Evolutionary conservation across 30 jellyfish, hydroid and myxozoan genomes (phyloP).

Genomic region (Chrysaora quinquecirrha): DNA sequence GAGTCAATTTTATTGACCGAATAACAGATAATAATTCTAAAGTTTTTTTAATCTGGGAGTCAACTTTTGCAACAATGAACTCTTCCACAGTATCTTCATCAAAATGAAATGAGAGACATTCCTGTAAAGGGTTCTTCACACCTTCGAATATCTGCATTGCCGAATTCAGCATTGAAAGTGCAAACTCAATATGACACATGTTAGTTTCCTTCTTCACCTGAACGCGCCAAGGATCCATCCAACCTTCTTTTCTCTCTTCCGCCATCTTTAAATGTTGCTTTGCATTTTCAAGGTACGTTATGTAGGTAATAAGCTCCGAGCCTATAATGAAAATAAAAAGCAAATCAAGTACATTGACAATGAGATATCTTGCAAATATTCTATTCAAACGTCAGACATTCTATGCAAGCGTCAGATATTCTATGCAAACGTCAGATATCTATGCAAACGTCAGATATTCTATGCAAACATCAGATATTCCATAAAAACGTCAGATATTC

Average conservation of each 20-base stretch:
- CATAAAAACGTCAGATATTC: too few relatives aligned
- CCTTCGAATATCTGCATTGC: conserved; percentile 76
- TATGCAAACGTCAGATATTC: too few relatives aligned
- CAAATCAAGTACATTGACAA: too few relatives aligned
- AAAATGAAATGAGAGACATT: conserved; percentile 85
- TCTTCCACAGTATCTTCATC: conserved; percentile 95
- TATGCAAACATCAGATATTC: too few relatives aligned
- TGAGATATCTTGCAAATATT: too few relatives aligned
- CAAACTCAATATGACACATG: conserved; percentile 81
- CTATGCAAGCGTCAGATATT: too few relatives aligned
- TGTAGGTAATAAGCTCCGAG: conserved; percentile 78
- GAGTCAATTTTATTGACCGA: conserved; percentile 43
- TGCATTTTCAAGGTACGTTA: conserved; percentile 80
- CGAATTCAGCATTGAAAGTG: conserved; percentile 61
- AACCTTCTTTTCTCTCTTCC: conserved; percentile 87
- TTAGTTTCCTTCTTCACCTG: conserved; percentile 75
- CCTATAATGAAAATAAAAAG: conserved; percentile 43
- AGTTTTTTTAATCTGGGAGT: conserved; percentile 65
- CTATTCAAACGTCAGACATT: too few relatives aligned
- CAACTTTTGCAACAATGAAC: conserved; percentile 85
- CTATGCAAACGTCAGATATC: too few relatives aligned
- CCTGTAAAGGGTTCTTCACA: conserved; percentile 86
- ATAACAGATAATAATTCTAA: conserved; percentile 62
- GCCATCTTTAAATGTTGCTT: conserved; percentile 75
- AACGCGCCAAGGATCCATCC: conserved; percentile 96